phyloP scores from a whole-genome alignment of 2,113 vertebrate genomes.

The Piprites chloris region DNA sequence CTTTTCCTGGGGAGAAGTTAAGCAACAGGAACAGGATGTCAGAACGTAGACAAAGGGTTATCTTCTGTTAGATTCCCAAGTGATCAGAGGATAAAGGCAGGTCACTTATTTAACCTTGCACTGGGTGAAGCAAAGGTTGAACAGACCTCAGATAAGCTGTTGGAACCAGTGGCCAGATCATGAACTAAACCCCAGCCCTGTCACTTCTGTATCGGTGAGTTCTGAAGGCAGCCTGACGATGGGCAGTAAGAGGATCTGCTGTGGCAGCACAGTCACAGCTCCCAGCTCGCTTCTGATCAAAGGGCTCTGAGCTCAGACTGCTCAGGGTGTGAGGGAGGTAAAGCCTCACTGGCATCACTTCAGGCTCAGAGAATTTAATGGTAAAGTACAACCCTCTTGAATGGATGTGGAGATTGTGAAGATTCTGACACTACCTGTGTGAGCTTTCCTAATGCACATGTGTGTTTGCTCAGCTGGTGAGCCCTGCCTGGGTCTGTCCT shows the following conservation, averaged over 20 bases:
- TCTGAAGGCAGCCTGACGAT: not conserved
- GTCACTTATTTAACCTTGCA: not conserved
- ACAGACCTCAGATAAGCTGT: not conserved
- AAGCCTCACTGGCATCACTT: fast-evolving
- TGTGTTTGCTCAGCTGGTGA: not conserved
- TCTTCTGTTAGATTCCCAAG: not conserved
- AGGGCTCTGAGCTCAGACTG: not conserved
- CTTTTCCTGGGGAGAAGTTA: not conserved
- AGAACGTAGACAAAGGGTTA: not conserved
- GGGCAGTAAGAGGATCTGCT: not conserved
- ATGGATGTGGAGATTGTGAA: not conserved
- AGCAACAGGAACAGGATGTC: not conserved
- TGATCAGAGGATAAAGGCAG: not conserved
- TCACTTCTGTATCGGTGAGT: not conserved
- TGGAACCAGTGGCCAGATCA: not conserved
- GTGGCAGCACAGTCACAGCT: not conserved
- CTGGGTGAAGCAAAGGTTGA: not conserved
- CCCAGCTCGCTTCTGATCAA: not conserved
- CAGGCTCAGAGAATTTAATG: not conserved
- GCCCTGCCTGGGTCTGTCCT: not conserved
- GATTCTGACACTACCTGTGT: not conserved
- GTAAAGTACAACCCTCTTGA: not conserved
- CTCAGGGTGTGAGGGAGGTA: fast-evolving
- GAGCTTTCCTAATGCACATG: not conserved
- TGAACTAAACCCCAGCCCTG: not conserved